A percentile compares a stretch with the other conserved stretches of the same genome.
These are phyloP conservation scores for Autographa gamma DNA, from an alignment of 2,888 invertebrate species.

Conservation along the genomic window DNA sequence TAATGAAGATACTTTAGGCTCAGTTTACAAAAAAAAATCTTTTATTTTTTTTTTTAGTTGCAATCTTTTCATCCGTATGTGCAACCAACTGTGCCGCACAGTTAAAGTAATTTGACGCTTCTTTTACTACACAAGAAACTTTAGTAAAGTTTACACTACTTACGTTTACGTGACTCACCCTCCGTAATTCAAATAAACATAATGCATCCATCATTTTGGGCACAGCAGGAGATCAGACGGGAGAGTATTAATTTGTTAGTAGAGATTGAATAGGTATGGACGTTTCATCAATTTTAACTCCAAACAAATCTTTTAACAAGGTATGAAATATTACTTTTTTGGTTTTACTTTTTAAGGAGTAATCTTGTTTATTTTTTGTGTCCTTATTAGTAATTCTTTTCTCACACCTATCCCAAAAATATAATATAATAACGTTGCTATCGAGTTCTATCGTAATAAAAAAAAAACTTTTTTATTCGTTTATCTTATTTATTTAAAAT, in stretches of 20 bases:
- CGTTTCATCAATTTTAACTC: conserved; percentile 25
- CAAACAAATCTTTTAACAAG: conserved; percentile 21
- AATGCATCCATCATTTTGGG: conserved; percentile 46
- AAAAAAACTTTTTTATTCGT: too few species aligned
- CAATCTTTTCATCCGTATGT: too few species aligned
- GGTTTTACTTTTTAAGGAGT: not conserved
- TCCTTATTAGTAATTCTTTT: not conserved
- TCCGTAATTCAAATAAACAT: conserved; percentile 44
- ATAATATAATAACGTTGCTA: too few species aligned
- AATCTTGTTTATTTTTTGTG: not conserved
- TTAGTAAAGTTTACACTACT: conserved; percentile 18
- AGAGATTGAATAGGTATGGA: conserved; percentile 33
- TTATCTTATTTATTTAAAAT: too few species aligned
- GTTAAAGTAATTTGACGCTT: not conserved
- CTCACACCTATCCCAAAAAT: too few species aligned
- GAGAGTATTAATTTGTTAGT: conserved; percentile 50
- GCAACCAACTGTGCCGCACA: not conserved
- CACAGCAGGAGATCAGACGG: conserved; percentile 48
- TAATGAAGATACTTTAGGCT: too few species aligned
- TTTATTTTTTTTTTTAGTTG: too few species aligned
- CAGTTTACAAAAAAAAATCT: too few species aligned
- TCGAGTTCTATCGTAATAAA: too few species aligned
- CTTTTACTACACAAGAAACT: not conserved
- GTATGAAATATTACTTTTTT: conserved; percentile 21
- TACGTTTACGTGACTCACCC: conserved; percentile 42